Evolutionary conservation across 2,888 invertebrate genomes (phyloP).

Genomic region (Imbricaverruca yamaguchii): DNA sequence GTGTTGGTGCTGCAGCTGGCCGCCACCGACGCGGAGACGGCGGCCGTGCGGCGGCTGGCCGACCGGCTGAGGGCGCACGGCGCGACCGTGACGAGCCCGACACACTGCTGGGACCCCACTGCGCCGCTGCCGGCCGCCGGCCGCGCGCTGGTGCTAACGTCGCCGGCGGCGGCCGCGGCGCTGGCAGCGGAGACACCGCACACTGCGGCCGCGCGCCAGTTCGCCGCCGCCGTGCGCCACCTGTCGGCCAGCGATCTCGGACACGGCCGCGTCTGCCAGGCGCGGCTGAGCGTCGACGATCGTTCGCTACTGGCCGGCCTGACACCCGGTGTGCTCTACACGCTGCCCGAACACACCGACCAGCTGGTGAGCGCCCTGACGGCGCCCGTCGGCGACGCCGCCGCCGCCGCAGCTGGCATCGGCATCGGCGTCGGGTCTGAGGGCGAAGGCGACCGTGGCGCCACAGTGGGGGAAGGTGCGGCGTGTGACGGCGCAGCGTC

Average conservation of each 20-base stretch:
- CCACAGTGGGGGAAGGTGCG: too few species aligned
- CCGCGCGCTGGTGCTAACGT: neutral
- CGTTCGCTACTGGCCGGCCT: neutral
- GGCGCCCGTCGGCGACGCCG: too few species aligned
- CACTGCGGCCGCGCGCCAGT: neutral
- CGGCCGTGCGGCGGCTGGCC: neutral
- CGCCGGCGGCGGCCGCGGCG: neutral
- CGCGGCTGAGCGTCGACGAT: neutral
- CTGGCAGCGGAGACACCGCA: neutral
- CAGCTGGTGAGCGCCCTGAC: too few species aligned
- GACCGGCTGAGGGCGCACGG: neutral
- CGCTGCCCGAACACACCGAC: neutral
- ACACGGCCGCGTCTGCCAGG: neutral
- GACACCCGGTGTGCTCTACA: neutral
- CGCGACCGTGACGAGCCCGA: neutral
- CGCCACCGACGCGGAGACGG: neutral
- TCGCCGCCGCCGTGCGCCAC: neutral
- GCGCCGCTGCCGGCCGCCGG: neutral
- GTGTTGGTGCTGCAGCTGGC: slow-evolving; percentile 15
- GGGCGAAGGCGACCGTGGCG: too few species aligned
- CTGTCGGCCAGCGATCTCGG: neutral
- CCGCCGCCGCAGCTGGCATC: too few species aligned
- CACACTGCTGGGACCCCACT: neutral
- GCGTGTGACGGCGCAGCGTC: too few species aligned
- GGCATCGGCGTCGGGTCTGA: too few species aligned